phyloP scores from a whole-genome alignment of 2,888 invertebrate genomes.

The Candidula unifasciata region DNA sequence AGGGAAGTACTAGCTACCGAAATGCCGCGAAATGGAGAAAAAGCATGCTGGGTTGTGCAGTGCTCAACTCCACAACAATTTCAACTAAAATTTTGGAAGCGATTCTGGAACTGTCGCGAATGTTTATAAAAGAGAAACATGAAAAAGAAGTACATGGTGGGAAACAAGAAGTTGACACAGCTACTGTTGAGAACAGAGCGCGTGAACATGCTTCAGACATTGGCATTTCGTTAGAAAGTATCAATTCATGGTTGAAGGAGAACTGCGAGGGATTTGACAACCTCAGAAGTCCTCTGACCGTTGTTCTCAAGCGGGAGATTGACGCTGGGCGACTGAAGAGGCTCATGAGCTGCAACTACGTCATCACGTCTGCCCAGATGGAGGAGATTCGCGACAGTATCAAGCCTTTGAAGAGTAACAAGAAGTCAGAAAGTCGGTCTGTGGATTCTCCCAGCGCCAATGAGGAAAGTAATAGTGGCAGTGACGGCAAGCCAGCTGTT shows the following conservation, averaged over 20 bases:
- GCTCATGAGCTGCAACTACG: slow-evolving; percentile 72
- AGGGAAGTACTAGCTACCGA: slow-evolving; percentile 90
- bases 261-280: slow-evolving; percentile 65
- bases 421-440: slow-evolving; percentile 4
- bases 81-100: slow-evolving; percentile 64
- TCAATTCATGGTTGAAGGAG: slow-evolving; percentile 69
- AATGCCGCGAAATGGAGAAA: slow-evolving; percentile 85
- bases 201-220: slow-evolving; percentile 49
- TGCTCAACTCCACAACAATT: slow-evolving; percentile 65
- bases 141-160: neutral
- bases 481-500: neutral
- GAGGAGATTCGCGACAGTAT: slow-evolving; percentile 20
- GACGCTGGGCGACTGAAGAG: slow-evolving; percentile 84
- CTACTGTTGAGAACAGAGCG: slow-evolving; percentile 2
- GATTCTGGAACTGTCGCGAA: slow-evolving; percentile 57
- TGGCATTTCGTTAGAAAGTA: slow-evolving; percentile 65
- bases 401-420: slow-evolving; percentile 26
- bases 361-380: slow-evolving; percentile 48
- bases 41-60: slow-evolving; percentile 79
- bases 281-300: slow-evolving; percentile 79
- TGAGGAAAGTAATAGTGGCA: slow-evolving; percentile 19
- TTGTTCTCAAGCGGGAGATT: slow-evolving; percentile 85
- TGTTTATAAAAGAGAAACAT: neutral
- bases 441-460: neutral
- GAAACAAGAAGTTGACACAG: neutral